Evolutionary conservation across 2,113 vertebrate genomes (phyloP).

Genomic region (Dendropsophus ebraccatus): DNA sequence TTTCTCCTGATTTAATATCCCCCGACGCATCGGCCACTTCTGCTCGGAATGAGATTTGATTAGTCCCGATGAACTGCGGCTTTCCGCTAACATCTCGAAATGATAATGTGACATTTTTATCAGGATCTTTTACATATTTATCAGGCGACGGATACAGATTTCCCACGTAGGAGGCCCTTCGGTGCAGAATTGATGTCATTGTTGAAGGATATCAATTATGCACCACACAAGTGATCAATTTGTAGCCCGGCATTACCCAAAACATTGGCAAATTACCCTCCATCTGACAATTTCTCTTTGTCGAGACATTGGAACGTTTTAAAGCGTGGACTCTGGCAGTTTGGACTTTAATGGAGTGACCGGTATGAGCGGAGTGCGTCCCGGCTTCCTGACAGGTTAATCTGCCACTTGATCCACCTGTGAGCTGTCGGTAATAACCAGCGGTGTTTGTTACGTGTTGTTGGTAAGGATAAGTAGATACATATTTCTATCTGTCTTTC

Average conservation of each 20-base stretch:
- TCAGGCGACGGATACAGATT: background rate
- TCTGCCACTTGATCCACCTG: conserved; percentile 6
- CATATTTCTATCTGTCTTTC: background rate
- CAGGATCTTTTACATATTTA: conserved; percentile 48
- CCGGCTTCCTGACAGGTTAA: conserved; percentile 22
- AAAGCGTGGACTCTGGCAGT: background rate
- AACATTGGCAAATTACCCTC: conserved; percentile 27
- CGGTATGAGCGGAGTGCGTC: background rate
- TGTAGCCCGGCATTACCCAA: conserved; percentile 14
- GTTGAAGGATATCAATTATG: conserved; percentile 50
- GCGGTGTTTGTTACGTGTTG: background rate
- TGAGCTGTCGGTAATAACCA: background rate
- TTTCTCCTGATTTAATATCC: conserved; percentile 10
- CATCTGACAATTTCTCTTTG: conserved; percentile 13
- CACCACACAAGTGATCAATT: conserved; percentile 28
- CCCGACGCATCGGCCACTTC: conserved; percentile 7
- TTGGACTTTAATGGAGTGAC: conserved; percentile 15
- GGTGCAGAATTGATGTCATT: conserved; percentile 17
- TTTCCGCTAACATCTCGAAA: conserved; percentile 36
- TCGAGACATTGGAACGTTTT: conserved; percentile 6
- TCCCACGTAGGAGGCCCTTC: background rate
- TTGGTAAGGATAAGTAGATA: background rate
- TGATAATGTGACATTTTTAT: conserved; percentile 38
- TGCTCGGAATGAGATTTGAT: conserved; percentile 48
- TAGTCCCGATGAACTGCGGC: conserved; percentile 36